Evolutionary conservation across 2,888 invertebrate species (phyloP), one percentile per base, ranked within the genome.

Genomic region (Microplitis manilae): DNA sequence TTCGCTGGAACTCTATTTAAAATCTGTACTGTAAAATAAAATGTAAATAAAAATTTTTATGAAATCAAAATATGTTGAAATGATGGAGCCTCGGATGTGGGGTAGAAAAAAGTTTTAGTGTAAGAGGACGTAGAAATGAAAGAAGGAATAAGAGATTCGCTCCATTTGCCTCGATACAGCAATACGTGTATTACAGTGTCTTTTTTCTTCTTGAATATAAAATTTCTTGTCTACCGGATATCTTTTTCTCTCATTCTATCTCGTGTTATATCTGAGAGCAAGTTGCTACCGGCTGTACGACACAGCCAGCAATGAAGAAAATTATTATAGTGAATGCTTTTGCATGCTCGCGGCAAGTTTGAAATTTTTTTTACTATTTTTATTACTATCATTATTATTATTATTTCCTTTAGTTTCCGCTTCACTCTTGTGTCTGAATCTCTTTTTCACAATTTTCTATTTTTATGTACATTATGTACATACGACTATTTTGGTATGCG

Each of bases 101-200:
- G 17, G 9, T 30, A 30, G 59, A 70, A 38, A 39, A 17, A 71
- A 15, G 7, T 38, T n/a, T 13, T 30, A 61, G 71, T n/a, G 61
- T 13, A 9, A 50, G 50, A 50, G 13, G 9, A 50, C 13, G 39
- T 38, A 62, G n/a, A 50, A 13, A 50, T 20, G 6, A 60, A 60
- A 38, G n/a, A 8, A 15, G 15, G 15, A 39, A 17, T 61, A 71
- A 61, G 38, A 71, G 67, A 75, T 76, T 82, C 81, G 85, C 84
- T 82, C 86, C 85, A 86, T 86, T 86, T 85, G 84, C 86, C 79
- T 72, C 80, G 83, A 85, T 85, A 81, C 81, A 83, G 50, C 13
- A 84, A 86, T 85, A 83, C 84, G 81, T 81, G 81, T 79, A 84
- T 81, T 82, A 79, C 79, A 77, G 13, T 13, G 50, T 50, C 50